A percentile compares a stretch with the other conserved stretches of the same genome.
phyloP scores from a whole-genome alignment of 2,888 invertebrate genomes.

The Xestia c-nigrum region DNA sequence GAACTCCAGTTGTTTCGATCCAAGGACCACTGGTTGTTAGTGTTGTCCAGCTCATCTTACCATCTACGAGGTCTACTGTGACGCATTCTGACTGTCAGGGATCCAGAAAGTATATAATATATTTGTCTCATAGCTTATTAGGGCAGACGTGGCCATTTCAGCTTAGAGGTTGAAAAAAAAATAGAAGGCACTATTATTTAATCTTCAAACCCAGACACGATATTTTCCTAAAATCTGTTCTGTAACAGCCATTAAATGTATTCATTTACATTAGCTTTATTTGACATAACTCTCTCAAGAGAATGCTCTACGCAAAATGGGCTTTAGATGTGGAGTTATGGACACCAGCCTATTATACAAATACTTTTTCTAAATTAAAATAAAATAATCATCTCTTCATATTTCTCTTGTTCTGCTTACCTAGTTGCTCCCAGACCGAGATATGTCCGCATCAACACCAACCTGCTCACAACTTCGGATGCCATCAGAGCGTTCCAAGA shows the following conservation, averaged over 20 bases:
- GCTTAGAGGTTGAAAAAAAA: neutral
- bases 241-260: neutral
- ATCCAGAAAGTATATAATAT: too few species aligned
- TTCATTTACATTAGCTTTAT: neutral
- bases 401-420: slow-evolving; percentile 25
- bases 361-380: too few species aligned
- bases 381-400: neutral
- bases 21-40: too few species aligned
- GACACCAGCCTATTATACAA: too few species aligned
- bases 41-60: too few species aligned
- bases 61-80: too few species aligned
- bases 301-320: neutral
- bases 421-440: slow-evolving; percentile 91
- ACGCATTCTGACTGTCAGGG: too few species aligned
- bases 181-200: neutral
- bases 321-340: too few species aligned
- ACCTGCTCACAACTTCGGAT: slow-evolving; percentile 92
- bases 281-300: neutral
- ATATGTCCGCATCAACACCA: slow-evolving; percentile 96
- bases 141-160: neutral
- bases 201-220: neutral
- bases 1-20: too few species aligned
- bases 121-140: too few species aligned
- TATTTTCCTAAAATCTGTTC: neutral
- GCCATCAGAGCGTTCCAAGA: slow-evolving; percentile 92